Base-by-base conservation (phyloP, 1,140 invertebrate genomes). In the Drosophila littoralis region DNA sequence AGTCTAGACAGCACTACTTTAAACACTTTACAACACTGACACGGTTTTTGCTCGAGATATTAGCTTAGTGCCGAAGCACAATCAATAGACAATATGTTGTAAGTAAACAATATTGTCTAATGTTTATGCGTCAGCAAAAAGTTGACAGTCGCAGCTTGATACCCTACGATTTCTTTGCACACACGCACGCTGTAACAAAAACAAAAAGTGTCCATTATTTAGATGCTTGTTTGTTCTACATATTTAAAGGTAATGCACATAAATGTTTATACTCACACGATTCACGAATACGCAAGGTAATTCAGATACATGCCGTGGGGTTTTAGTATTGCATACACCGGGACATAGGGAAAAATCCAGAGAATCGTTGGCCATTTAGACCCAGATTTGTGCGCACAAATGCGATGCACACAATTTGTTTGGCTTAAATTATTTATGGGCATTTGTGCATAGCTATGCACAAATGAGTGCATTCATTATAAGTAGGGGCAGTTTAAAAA, bases 231-330 rank as follows among this genome's bases (percentile, higher is more conserved):
- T 79, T 60, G 57, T 35, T 73, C 50, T 71, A 75, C 79, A 77
- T 75, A 83, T 88, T 83, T 83, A 57, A 76, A 68, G 61, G 70
- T 83, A 88, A 86, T 88, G 76, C 54, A 83, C 83, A 22, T 83
- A 79, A 88, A 86, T 72, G 48, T 60, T 77, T 74, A 86, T 77
- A 73, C 72, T 78, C 79, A 64, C 79, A 86, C 79, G 76, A 65
- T 79, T 43, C 79, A 48, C 60, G 42, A 55, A 48, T 42, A 38
- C 10, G 12, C 17, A 35, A 43, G 36, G 17, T 12, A 35, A 35
- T 60, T 51, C 9, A 22, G 46, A 15, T 17, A 10, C 35, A 28
- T 28, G 33, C 32, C 10, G 8, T 36, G 5, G n/a, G 33, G 32
- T n/a, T 54, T 33, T 15, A 5, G 5, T 28, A 28, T 28, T 28